Conservation (phyloP, 2,113 vertebrate species). For the Cathartes aura region DNA sequence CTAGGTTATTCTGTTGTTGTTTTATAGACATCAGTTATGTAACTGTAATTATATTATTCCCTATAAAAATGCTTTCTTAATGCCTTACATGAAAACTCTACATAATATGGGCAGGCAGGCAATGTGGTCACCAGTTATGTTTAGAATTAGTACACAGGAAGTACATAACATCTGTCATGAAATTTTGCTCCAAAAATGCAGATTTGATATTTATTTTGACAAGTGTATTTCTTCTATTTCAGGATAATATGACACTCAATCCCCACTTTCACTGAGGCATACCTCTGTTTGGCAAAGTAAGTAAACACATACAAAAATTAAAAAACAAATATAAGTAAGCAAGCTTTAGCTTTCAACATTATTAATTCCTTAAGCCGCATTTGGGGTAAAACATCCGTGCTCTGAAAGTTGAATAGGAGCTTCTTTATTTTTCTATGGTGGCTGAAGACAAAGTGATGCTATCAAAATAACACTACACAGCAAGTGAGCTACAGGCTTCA, state of each 20-base stretch:
- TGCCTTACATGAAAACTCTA: background rate
- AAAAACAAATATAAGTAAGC: background rate
- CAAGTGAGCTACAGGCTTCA: background rate
- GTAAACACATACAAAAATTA: background rate
- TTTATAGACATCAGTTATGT: background rate
- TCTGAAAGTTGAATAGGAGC: background rate
- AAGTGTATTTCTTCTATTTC: conserved; percentile 1
- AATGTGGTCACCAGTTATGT: background rate
- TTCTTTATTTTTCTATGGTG: conserved; percentile 1
- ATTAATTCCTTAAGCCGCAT: background rate
- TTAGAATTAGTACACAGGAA: background rate
- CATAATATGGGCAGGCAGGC: background rate
- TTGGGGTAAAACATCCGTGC: background rate
- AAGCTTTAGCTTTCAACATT: background rate
- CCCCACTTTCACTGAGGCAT: background rate
- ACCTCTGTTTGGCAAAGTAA: conserved; percentile 14
- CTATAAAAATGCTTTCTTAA: background rate
- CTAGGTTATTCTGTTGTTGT: background rate
- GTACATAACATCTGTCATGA: conserved; percentile 13
- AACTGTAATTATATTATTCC: background rate
- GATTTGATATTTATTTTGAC: conserved; percentile 33
- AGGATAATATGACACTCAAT: background rate
- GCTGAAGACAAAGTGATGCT: background rate
- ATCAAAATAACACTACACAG: background rate
- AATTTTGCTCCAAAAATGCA: background rate